A percentile compares a stretch with the other conserved stretches of the same genome.
These are phyloP conservation scores for Cyrtonyx montezumae DNA, from an alignment of 2,113 vertebrate species.

Conservation along the genomic window DNA sequence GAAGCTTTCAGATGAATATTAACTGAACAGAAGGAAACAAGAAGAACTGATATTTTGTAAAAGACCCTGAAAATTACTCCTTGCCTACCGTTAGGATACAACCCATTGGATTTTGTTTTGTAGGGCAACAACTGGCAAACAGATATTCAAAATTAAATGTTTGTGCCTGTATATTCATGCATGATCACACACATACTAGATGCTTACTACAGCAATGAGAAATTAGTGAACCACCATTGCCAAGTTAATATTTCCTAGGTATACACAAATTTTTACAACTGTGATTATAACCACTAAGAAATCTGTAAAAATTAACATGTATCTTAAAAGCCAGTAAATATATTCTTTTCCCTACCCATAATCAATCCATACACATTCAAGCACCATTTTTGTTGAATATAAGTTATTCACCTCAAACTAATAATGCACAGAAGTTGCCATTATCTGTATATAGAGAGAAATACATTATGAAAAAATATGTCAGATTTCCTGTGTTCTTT, in stretches of 20 bases:
- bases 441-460: background rate
- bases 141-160: background rate
- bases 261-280: background rate
- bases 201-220: background rate
- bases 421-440: background rate
- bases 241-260: background rate
- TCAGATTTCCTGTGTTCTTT: background rate
- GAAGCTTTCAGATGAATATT: background rate
- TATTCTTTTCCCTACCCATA: background rate
- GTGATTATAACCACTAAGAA: background rate
- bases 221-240: background rate
- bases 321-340: background rate
- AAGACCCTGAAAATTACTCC: background rate
- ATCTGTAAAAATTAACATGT: slow-evolving; percentile 11
- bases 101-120: background rate
- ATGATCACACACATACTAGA: background rate
- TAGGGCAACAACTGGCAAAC: background rate
- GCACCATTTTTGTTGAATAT: background rate
- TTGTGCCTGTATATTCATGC: background rate
- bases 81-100: background rate
- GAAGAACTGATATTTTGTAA: background rate
- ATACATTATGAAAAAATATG: background rate
- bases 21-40: background rate
- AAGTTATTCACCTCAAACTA: background rate
- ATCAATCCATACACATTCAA: background rate